Evolutionary conservation across 2,113 vertebrate species (phyloP), one percentile per base, ranked within the genome.

Genomic region (Lepus americanus): DNA sequence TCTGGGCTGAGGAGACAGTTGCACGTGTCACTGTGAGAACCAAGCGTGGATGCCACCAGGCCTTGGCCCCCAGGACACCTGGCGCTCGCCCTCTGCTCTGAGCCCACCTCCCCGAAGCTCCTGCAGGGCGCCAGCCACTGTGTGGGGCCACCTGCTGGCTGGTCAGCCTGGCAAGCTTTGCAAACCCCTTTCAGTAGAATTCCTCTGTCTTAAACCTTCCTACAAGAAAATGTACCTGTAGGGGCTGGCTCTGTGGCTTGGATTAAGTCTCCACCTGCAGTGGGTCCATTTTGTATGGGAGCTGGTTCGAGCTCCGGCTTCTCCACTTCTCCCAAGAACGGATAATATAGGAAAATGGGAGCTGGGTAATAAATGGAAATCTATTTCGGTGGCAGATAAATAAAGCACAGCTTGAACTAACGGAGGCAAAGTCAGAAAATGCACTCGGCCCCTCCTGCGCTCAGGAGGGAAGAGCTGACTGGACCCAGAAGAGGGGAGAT

Each of bases 51-150:
- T 23, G 25, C 66, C 8, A 79, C 3, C 6, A 82, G 3, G 0
- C 0, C 8, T n/a, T 9, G 36, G 22, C 13, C 27, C 1, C 31
- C 10, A 53, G 51, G 29, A 9, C 22, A 25, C 8, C 0, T 1
- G 4, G 5, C 2, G 5, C 8, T 27, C 33, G 2, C 16, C 2
- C 16, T 25, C 3, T 29, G 9, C 3, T 4, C 1, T 44, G 5
- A 6, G 23, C 1, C 3, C 10, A 2, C 17, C 2, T 20, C 6
- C 0, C 49, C 14, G 12, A 3, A 53, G 29, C 5, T 59, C 12
- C 39, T 7, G 6, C 17, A 23, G 8, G 6, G 22, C 31, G 17
- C 33, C 10, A 16, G 3, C 9, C 4, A 0, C 33, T 3, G 0
- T 2, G 17, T 2, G 20, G 17, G 1, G 2, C 55, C 25, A 16